Evolutionary conservation across 2,113 vertebrate species (phyloP).

Genomic region (Ibidorhyncha struthersii): DNA sequence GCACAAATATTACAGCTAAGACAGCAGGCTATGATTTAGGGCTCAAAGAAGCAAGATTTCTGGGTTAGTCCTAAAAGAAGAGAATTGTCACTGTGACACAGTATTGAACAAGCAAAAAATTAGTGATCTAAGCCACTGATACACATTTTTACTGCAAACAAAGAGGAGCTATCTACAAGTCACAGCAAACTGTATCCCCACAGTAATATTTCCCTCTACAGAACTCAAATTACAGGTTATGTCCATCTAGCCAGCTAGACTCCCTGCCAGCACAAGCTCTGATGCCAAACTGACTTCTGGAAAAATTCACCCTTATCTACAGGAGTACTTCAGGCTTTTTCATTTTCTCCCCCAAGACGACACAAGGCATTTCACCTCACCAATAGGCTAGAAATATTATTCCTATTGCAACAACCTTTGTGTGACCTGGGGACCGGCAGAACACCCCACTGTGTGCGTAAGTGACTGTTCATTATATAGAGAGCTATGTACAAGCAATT

Average conservation of each 20-base stretch:
- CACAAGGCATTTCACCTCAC: not conserved
- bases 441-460: not conserved
- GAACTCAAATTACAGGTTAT: not conserved
- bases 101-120: not conserved
- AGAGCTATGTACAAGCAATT: not conserved
- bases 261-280: not conserved
- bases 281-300: not conserved
- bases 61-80: not conserved
- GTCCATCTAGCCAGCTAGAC: not conserved
- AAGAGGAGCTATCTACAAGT: not conserved
- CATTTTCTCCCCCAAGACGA: not conserved
- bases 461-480: fast-evolving
- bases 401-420: not conserved
- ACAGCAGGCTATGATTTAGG: not conserved
- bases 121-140: not conserved
- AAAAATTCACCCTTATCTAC: not conserved
- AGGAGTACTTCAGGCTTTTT: not conserved
- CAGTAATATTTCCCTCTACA: not conserved
- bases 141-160: not conserved
- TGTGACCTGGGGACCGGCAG: not conserved
- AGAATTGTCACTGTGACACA: not conserved
- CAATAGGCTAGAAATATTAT: not conserved
- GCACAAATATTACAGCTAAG: not conserved
- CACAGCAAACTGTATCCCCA: not conserved
- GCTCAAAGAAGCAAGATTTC: not conserved